phyloP scores from a whole-genome alignment of 2,888 invertebrate genomes.

The Ophion slaviceki region DNA sequence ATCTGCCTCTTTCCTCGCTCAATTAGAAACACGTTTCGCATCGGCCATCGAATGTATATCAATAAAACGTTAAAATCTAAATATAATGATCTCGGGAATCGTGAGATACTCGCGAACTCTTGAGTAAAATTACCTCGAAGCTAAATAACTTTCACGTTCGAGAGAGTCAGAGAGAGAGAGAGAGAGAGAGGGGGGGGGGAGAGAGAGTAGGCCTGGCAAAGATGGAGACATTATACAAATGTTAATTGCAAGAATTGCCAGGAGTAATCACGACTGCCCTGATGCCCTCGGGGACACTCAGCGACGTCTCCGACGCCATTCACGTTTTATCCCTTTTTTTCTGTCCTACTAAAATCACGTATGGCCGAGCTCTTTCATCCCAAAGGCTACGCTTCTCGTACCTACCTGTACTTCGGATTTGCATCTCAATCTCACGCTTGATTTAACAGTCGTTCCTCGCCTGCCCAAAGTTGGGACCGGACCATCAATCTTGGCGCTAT shows the following conservation, averaged over 20 bases:
- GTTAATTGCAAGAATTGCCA: conserved; percentile 80
- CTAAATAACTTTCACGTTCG: conserved; percentile 63
- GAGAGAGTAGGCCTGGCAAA: conserved; percentile 54
- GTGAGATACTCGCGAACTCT: conserved; percentile 68
- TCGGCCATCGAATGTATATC: conserved; percentile 47
- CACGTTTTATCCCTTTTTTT: conserved; percentile 61
- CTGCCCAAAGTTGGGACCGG: conserved; percentile 50
- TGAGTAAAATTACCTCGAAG: conserved; percentile 55
- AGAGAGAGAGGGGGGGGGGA: conserved; percentile 3
- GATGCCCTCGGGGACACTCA: conserved; percentile 56
- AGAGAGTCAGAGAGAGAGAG: conserved; percentile 19
- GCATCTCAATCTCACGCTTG: conserved; percentile 79
- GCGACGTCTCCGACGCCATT: conserved; percentile 22
- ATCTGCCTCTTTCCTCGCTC: conserved; percentile 58
- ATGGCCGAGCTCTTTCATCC: conserved; percentile 49
- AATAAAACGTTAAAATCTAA: conserved; percentile 61
- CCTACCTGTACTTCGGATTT: conserved; percentile 71
- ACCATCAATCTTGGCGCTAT: conserved; percentile 72
- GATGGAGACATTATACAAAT: conserved; percentile 80
- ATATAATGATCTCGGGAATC: conserved; percentile 59
- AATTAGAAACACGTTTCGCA: conserved; percentile 39
- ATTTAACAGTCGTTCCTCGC: conserved; percentile 75
- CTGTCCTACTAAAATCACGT: conserved; percentile 27
- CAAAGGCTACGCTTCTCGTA: conserved; percentile 39
- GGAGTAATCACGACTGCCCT: conserved; percentile 74